Base-by-base conservation (phyloP, 2,888 invertebrate genomes). In the Trilocha varians region DNA sequence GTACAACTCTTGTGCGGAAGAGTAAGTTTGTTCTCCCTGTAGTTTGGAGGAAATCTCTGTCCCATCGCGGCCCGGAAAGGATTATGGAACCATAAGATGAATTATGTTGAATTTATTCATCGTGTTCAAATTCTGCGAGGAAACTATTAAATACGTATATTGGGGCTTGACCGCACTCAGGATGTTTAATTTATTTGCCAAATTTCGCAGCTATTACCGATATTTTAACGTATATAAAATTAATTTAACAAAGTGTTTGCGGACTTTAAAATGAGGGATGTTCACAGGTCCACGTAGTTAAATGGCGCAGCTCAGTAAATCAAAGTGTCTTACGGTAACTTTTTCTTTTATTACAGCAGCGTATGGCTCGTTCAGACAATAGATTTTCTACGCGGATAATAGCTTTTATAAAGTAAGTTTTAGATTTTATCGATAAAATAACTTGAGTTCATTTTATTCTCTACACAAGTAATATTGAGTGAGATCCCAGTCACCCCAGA, bases 1-100 rank as follows among this genome's bases (percentile, higher is more conserved):
- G 68, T 63, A 46, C 47, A 32, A 36, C 48, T 48, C 47, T 53
- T 50, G 52, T 48, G 53, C 50, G 53, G 50, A 39, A 45, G 49
- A 62, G 46, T 55, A 58, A 59, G 47, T 63, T 59, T 55, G 47
- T 45, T 42, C 49, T 32, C 36, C 46, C 42, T 40, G 44, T 42
- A 49, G 44, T 52, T 49, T 47, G 44, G 43, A 41, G 53, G 45
- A 48, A 56, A 44, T 45, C 45, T 49, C 44, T 52, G 46, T 48
- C 48, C 47, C 43, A 40, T 43, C 32, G 49, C 46, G 41, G 40
- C 38, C 47, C 44, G 44, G 44, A 42, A 46, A 52, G 52, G 56
- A 55, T 60, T 57, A 45, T 53, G 37, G 43, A 50, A 48, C 50
- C 42, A 46, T 49, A 42, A 41, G 40, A 46, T 49, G 45, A 52